Conservation (phyloP, 1,140 invertebrate genomes). For the Drosophila pachea region DNA sequence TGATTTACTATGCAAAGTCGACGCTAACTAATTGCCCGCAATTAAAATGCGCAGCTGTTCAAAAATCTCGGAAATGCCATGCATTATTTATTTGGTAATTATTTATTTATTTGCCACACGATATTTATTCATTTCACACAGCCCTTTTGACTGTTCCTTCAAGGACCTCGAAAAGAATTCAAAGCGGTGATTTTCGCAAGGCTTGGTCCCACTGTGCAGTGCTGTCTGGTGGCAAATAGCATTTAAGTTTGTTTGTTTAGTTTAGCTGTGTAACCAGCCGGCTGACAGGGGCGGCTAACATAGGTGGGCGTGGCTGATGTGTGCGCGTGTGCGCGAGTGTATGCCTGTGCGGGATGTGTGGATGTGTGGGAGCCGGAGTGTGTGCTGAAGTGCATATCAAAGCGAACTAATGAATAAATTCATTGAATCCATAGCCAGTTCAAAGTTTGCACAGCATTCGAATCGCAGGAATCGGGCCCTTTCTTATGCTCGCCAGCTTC, state of each 20-base stretch:
- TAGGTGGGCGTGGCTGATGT: not conserved
- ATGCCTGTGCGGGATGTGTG: not conserved
- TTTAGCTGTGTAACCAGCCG: slow-evolving; percentile 40
- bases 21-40: too few relatives aligned
- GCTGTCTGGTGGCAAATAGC: slow-evolving; percentile 43
- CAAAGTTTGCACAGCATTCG: slow-evolving; percentile 66
- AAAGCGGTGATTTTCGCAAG: not conserved
- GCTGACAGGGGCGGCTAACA: not conserved
- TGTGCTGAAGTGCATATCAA: slow-evolving; percentile 68
- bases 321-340: not conserved
- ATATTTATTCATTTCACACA: too few relatives aligned
- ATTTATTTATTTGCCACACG: too few relatives aligned
- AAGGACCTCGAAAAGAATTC: too few relatives aligned
- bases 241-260: slow-evolving; percentile 67
- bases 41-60: too few relatives aligned
- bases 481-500: slow-evolving; percentile 38
- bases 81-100: too few relatives aligned
- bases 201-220: slow-evolving; percentile 18
- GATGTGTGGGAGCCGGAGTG: slow-evolving; percentile 18
- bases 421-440: slow-evolving; percentile 65
- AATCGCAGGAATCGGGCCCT: slow-evolving; percentile 27
- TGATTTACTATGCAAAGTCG: too few relatives aligned
- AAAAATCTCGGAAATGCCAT: too few relatives aligned
- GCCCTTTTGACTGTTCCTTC: too few relatives aligned
- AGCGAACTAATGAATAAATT: slow-evolving; percentile 76